phyloP scores from a whole-genome alignment of 2,888 invertebrate genomes.

The Amphipoea oculea region DNA sequence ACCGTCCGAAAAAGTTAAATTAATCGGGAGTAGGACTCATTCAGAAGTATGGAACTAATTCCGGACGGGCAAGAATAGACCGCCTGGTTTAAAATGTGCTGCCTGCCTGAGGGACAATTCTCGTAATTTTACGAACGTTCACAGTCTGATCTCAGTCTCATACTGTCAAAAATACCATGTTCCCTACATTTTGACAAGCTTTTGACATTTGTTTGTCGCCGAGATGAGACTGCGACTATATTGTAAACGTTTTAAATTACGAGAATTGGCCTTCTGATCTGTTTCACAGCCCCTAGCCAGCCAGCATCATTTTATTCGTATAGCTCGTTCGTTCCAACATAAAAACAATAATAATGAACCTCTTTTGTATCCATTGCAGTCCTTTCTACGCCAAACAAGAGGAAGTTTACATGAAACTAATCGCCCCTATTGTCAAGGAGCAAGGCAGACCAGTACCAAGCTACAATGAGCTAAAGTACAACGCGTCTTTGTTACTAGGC shows the following conservation, averaged over 20 bases:
- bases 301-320: not conserved
- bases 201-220: too few species aligned
- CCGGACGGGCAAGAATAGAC: too few species aligned
- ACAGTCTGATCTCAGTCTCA: too few species aligned
- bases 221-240: too few species aligned
- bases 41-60: too few species aligned
- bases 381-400: conserved; percentile 49
- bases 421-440: conserved; percentile 62
- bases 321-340: not conserved
- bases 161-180: too few species aligned
- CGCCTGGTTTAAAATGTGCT: not conserved
- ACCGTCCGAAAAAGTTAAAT: too few species aligned
- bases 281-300: not conserved
- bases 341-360: not conserved
- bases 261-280: too few species aligned
- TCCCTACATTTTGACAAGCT: too few species aligned
- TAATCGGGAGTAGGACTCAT: too few species aligned
- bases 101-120: not conserved
- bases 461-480: conserved; percentile 58
- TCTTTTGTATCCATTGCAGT: conserved; percentile 18
- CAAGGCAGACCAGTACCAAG: conserved; percentile 60
- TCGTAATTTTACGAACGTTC: too few species aligned
- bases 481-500: conserved; percentile 63
- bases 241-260: too few species aligned
- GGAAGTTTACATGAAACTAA: conserved; percentile 35